Evolutionary conservation across 2,888 invertebrate genomes (phyloP).

Genomic region (Oligia fasciuncula): DNA sequence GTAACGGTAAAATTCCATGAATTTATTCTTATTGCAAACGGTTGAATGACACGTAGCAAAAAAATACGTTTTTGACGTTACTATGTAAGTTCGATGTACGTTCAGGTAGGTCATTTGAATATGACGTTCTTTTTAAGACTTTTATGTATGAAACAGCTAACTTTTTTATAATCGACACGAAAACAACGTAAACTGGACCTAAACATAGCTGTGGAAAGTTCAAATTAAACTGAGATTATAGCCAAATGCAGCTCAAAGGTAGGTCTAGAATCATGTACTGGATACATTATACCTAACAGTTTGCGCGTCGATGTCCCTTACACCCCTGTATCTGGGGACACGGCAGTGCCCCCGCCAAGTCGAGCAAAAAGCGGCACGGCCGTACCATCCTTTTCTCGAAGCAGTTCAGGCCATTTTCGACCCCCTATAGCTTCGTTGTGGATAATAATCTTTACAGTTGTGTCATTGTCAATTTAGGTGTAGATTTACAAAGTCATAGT

Average conservation of each 20-base stretch:
- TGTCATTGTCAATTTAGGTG: background rate
- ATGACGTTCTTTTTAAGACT: background rate
- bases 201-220: background rate
- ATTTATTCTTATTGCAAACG: background rate
- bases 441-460: background rate
- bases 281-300: background rate
- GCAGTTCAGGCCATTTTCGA: too few species aligned
- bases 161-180: background rate
- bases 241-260: background rate
- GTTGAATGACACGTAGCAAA: constrained; percentile 41
- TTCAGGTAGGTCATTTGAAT: constrained; percentile 1
- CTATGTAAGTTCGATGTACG: background rate
- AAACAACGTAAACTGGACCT: background rate
- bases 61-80: background rate
- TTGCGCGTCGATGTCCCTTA: background rate
- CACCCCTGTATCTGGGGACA: background rate
- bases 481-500: background rate
- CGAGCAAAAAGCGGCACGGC: too few species aligned
- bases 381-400: too few species aligned
- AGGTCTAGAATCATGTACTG: background rate
- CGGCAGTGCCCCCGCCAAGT: too few species aligned
- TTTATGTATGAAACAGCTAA: background rate
- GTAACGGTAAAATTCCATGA: constrained; percentile 52
- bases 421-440: too few species aligned
- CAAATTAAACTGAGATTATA: background rate